Evolutionary conservation across 2,888 invertebrate species (phyloP).

Genomic region (Esperia sulphurella): DNA sequence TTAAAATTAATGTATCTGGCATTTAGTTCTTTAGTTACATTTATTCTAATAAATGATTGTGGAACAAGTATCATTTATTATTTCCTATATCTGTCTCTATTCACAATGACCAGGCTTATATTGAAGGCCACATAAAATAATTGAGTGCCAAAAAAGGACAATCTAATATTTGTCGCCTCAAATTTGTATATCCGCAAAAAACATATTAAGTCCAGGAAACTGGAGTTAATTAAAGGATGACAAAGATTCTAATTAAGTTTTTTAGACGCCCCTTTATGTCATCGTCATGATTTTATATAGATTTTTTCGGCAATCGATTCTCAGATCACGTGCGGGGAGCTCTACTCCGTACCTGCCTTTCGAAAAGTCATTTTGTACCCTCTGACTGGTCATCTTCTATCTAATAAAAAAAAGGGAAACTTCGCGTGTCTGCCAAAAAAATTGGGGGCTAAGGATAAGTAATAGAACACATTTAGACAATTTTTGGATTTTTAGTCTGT

Average conservation of each 20-base stretch:
- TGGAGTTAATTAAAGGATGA: not conserved
- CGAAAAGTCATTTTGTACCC: no score
- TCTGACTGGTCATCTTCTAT: no score
- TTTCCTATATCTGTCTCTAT: conserved; percentile 48
- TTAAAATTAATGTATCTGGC: conserved; percentile 9
- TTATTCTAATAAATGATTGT: conserved; percentile 10
- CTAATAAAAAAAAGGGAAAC: no score
- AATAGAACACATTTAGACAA: no score
- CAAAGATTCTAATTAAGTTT: not conserved
- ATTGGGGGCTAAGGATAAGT: no score
- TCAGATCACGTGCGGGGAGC: no score
- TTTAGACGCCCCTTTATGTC: not conserved
- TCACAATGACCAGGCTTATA: conserved; percentile 19
- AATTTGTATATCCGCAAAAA: conserved; percentile 9
- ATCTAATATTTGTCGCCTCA: conserved; percentile 12
- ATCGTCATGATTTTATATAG: no score
- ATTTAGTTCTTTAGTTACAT: conserved; percentile 17
- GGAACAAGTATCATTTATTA: conserved; percentile 29
- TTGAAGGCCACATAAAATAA: conserved; percentile 17
- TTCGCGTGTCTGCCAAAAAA: no score
- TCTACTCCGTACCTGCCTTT: no score
- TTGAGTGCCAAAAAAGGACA: conserved; percentile 14
- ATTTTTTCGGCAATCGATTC: no score
- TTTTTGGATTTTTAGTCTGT: no score
- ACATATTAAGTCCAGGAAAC: conserved; percentile 2